Evolutionary conservation across 1,140 invertebrate genomes (phyloP), one percentile per base, ranked within the genome.

Genomic region (Artemia franciscana): DNA sequence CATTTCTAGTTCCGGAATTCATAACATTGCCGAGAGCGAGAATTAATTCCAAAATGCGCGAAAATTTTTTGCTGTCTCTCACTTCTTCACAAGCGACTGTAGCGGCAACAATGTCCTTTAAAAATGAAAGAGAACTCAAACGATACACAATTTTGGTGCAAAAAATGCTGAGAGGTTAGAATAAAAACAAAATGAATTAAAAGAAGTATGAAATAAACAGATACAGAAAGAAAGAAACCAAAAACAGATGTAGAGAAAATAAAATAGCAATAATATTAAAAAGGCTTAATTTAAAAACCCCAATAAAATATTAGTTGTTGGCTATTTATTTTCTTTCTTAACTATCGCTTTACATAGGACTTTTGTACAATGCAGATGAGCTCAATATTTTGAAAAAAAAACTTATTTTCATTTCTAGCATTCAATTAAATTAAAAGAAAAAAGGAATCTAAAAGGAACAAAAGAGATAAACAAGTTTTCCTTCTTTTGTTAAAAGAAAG

Each of bases 21-120:
- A 97, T 88, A 67, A 88, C 91, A 75, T 96, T 98, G 18, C 92
- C 92, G 25, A 96, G 75, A 7, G 95, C 72, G 0, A 98, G 76
- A 63, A 98, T 82, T 0, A 97, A 73, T 72, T 96, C 87, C 4
- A 98, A 73, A 18, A 98, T 82, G 69, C 84, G 85, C 0, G 84
- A 82, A 73, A 98, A 95, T 68, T 92, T 95, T 69, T 82, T 82
- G 68, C 90, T 95, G 5, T 78, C 80, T 66, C 84, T 86, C 0
- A 98, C 84, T 77, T 97, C 92, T 70, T 97, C 91, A 72, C 92
- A 95, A 5, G 92, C 93, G 15, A 89, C 89, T 5, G 89, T 93
- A 0, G 87, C 90, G 5, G 89, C 85, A 0, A 97, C 91, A 71
- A 98, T 89, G 69, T 92, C 88, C 78, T 85, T 71, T 18, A 73